These are phyloP conservation scores for Crotophaga sulcirostris DNA, from an alignment of 2,113 vertebrate genomes.

Conservation along the genomic window DNA sequence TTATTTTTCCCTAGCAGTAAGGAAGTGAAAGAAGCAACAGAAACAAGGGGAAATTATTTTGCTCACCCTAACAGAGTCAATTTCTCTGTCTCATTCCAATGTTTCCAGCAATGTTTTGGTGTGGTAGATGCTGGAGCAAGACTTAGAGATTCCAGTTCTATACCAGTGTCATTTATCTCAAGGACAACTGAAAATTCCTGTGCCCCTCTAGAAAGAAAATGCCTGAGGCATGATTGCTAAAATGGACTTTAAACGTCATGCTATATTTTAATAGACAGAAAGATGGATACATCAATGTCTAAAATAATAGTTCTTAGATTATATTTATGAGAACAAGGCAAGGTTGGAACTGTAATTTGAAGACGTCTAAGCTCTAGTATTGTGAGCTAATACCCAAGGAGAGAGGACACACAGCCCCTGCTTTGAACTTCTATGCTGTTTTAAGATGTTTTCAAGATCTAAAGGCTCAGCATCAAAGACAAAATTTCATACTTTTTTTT, in stretches of 20 bases:
- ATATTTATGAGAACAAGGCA: conserved; percentile 62
- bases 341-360: conserved; percentile 35
- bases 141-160: conserved; percentile 22
- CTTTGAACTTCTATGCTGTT: conserved; percentile 56
- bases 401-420: conserved; percentile 1
- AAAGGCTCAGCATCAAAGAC: conserved; percentile 52
- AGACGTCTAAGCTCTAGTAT: not conserved
- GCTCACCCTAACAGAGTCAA: not conserved
- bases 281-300: conserved; percentile 64
- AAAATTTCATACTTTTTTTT: conserved; percentile 38
- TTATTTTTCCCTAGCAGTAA: conserved; percentile 1
- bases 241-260: conserved; percentile 65
- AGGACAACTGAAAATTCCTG: conserved; percentile 62
- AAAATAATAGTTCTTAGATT: conserved; percentile 58
- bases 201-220: conserved; percentile 59
- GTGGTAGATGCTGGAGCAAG: not conserved
- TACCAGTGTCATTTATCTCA: conserved; percentile 48
- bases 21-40: conserved; percentile 13
- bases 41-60: not conserved
- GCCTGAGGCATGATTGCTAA: conserved; percentile 60
- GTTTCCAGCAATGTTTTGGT: not conserved
- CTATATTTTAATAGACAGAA: conserved; percentile 63
- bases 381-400: conserved; percentile 22
- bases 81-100: not conserved
- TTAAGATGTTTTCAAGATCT: conserved; percentile 59